Base-by-base conservation (phyloP, 2,797 vertebrate genomes). In the Lateolabrax maculatus region DNA sequence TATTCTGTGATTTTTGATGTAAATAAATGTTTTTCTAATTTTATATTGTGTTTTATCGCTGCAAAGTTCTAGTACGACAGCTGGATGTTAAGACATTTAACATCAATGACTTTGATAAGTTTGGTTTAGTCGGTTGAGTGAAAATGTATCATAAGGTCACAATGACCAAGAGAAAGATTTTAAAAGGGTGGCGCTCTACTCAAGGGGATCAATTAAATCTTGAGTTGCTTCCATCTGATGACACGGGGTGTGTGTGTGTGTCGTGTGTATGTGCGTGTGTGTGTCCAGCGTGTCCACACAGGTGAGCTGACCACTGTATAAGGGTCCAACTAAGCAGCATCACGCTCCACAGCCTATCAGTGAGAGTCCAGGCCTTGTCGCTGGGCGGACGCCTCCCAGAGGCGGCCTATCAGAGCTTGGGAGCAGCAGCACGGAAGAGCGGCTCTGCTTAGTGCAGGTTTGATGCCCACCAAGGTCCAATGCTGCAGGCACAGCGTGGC, bases 381-480 rank as follows among this genome's bases (percentile, higher is more conserved):
- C 85, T 63, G 76, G 87, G 89, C 36, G 80, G 84, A 85, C 44
- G 52, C 85, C 87, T 84, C 87, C 89, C 75, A 70, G 87, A 87
- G 87, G 87, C 84, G 66, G 75, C 92, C 89, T 90, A 93, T 94
- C 87, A 86, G 75, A 82, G 80, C 52, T 51, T 36, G 13, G 79
- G 77, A 77, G 87, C 86, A 91, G 81, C 48, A 64, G 81, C 64
- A 81, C 9, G 89, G 91, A 94, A 90, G 86, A 93, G 73, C 37
- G 37, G 72, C 64, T 89, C 79, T 87, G 75, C 91, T 93, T 92
- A 94, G 91, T 90, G 87, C 86, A 86, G 90, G 89, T 94, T 91
- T 90, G 89, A 90, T 91, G 87, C 90, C 84, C 83, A 80, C 81
- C 77, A 77, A 84, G 81, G 88, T 84, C 79, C 83, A 80, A 16